phyloP scores from a whole-genome alignment of 53 echinoderm and acorn worm genomes.

The Glandiceps talaboti region DNA sequence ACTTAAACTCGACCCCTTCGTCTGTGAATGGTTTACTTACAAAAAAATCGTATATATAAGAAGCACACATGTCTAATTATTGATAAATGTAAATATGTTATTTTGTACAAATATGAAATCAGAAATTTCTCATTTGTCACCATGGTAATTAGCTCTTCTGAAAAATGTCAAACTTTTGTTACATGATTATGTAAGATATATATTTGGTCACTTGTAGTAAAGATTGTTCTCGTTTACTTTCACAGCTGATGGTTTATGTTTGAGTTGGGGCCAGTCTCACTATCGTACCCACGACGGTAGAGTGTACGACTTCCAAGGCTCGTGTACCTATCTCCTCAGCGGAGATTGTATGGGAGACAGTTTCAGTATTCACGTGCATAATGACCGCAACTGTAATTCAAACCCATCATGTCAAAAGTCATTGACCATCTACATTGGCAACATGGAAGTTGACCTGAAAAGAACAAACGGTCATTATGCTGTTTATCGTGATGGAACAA shows the following conservation, averaged over 20 bases:
- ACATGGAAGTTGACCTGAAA: not conserved
- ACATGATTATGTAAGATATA: too few relatives aligned
- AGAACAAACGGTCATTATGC: not conserved
- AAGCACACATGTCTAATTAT: too few relatives aligned
- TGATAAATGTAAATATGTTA: too few relatives aligned
- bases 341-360: constrained; percentile 47
- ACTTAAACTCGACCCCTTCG: too few relatives aligned
- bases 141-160: too few relatives aligned
- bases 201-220: too few relatives aligned
- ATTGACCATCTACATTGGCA: not conserved
- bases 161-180: too few relatives aligned
- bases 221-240: too few relatives aligned
- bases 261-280: constrained; percentile 65
- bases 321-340: constrained; percentile 51
- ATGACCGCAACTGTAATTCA: constrained; percentile 33
- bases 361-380: constrained; percentile 56
- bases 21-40: too few relatives aligned
- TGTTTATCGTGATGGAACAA: not conserved
- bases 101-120: too few relatives aligned
- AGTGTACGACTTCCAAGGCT: constrained; percentile 49
- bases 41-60: too few relatives aligned
- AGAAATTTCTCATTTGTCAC: too few relatives aligned
- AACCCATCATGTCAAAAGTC: not conserved
- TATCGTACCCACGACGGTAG: constrained; percentile 60
- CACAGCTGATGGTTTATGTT: constrained; percentile 33